Conservation (phyloP, 2,797 vertebrate species). For the Malurus leucopterus region DNA sequence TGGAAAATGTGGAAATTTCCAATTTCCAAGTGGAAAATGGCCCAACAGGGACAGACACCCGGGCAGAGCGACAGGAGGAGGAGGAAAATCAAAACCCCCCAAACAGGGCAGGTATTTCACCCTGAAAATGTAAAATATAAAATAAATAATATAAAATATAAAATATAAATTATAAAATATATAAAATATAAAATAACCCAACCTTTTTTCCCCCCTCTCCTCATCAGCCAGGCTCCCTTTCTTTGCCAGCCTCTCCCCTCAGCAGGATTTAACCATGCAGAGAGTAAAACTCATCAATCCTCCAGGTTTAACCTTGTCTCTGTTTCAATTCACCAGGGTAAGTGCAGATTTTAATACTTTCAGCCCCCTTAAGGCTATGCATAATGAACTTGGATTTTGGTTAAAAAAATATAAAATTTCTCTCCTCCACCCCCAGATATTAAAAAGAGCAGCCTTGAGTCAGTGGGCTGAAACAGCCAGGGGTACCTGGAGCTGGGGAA, state of each 20-base stretch:
- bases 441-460: constrained; percentile 12
- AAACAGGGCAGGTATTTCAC: not conserved
- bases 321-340: constrained; percentile 55
- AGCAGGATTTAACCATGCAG: constrained; percentile 39
- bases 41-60: not conserved
- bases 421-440: not conserved
- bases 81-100: not conserved
- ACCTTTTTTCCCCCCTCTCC: not conserved
- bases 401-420: constrained; percentile 25
- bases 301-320: constrained; percentile 72
- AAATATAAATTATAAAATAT: too few relatives aligned
- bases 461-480: not conserved
- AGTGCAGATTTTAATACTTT: constrained; percentile 52
- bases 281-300: constrained; percentile 68
- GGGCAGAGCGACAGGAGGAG: not conserved
- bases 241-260: constrained; percentile 2
- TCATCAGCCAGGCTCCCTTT: not conserved
- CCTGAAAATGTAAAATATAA: not conserved
- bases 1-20: too few relatives aligned
- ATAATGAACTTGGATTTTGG: constrained; percentile 62
- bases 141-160: too few relatives aligned
- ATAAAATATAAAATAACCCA: not conserved
- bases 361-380: constrained; percentile 66
- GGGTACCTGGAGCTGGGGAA: not conserved
- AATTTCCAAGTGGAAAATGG: not conserved